Evolutionary conservation across 2,113 vertebrate species (phyloP), one percentile per base, ranked within the genome.

Genomic region (Tenebrosternarchus preto): DNA sequence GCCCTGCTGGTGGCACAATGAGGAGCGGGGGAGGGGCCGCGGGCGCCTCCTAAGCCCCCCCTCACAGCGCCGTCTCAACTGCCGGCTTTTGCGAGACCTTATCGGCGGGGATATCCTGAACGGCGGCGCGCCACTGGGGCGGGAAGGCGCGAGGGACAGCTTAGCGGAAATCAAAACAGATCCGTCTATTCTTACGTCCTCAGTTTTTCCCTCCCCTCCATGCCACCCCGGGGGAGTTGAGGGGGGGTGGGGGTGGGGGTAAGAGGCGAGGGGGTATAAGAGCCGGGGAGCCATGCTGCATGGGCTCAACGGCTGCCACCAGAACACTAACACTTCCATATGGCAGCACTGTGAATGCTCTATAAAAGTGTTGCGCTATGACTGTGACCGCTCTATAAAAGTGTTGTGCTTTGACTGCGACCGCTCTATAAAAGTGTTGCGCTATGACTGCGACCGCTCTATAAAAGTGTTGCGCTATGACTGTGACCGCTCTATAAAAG

Each of bases 91-190:
- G 87, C 88, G 85, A 88, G 90, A 88, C 89, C 91, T 93, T 93
- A 93, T 93, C 90, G 80, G 88, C 82, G 90, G 88, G 43, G 91
- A 90, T 91, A 92, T 90, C 88, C 90, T 84, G 70, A 86, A 88
- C 84, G 91, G 87, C 84, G 87, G 87, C 4, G 5, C 87, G 87
- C 89, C 88, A 92, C 91, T 88, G 88, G 85, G 11, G 89, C 76
- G 83, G 85, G 89, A 87, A 91, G 87, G 90, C 85, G 88, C 89
- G 86, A 83, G 85, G 89, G 90, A 90, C 88, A 91, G 91, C 90
- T 93, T 92, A 92, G 89, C 85, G 89, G 88, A 92, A 92, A 93
- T 91, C 90, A 92, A 93, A 93, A 92, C 89, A 92, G 90, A 91
- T 90, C 86, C 86, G 80, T 81, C 86, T 85, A 88, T 86, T 60